phyloP scores from a whole-genome alignment of 2,113 vertebrate genomes.

The Entomyzon cyanotis region DNA sequence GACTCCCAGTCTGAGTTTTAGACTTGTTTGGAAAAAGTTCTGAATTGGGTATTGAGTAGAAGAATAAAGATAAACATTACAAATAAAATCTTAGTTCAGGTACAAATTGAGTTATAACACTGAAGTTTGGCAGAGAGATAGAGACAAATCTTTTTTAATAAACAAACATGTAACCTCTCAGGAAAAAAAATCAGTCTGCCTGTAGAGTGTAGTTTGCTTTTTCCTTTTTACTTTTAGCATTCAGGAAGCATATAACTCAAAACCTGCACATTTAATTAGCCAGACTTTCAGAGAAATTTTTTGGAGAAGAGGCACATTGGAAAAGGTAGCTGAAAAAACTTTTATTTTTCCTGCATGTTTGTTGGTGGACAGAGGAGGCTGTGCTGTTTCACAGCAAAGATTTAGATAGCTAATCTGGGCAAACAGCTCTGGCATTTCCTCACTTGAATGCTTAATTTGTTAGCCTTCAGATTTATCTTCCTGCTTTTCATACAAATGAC shows the following conservation, averaged over 20 bases:
- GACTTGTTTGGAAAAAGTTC: neutral
- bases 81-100: neutral
- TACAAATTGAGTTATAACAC: neutral
- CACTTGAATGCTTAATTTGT: neutral
- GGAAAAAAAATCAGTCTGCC: neutral
- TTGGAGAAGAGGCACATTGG: neutral
- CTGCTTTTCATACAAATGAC: neutral
- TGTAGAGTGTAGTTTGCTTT: neutral
- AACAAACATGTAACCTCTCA: neutral
- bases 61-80: neutral
- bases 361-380: neutral
- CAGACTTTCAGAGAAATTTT: neutral
- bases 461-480: neutral
- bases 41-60: neutral
- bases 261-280: neutral
- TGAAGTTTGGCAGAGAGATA: neutral
- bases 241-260: neutral
- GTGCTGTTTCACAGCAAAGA: neutral
- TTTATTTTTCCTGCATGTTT: neutral
- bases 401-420: neutral
- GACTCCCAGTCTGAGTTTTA: neutral
- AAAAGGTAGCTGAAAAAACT: neutral
- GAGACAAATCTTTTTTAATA: neutral
- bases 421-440: neutral
- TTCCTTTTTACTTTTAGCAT: neutral